Conservation (phyloP, 2,113 vertebrate genomes). For the Nothoprocta perdicaria region DNA sequence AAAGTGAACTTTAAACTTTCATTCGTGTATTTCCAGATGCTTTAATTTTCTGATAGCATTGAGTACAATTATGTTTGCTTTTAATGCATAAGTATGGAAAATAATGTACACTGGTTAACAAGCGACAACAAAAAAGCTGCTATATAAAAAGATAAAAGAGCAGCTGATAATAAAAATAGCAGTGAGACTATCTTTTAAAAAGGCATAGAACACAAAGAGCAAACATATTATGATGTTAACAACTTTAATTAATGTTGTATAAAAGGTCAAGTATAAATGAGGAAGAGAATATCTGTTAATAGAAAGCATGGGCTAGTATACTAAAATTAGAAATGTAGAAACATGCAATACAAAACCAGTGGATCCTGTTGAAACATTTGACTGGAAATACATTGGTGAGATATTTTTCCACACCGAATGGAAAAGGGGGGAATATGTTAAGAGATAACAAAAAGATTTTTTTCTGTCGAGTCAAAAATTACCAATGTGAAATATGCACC, state of each 20-base stretch:
- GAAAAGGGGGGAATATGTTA: not conserved
- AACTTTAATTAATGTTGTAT: slow-evolving; percentile 49
- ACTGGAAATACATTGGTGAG: not conserved
- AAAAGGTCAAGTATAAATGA: slow-evolving; percentile 41
- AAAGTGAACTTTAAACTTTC: slow-evolving; percentile 50
- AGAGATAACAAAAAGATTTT: not conserved
- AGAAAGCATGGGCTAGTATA: slow-evolving; percentile 10
- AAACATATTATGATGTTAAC: slow-evolving; percentile 53
- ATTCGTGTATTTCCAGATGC: slow-evolving; percentile 58
- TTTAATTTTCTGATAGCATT: slow-evolving; percentile 64
- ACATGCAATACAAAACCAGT: not conserved
- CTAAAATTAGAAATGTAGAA: slow-evolving; percentile 13
- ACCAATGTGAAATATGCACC: not conserved
- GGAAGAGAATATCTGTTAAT: slow-evolving; percentile 30
- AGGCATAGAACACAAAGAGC: not conserved
- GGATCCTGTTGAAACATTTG: not conserved
- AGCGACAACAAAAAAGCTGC: slow-evolving; percentile 27
- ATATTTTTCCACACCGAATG: not conserved
- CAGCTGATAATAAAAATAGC: slow-evolving; percentile 33
- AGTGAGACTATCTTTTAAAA: slow-evolving; percentile 22
- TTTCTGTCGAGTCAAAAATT: not conserved
- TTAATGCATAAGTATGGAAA: slow-evolving; percentile 46
- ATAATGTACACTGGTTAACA: slow-evolving; percentile 36
- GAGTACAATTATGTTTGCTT: slow-evolving; percentile 53
- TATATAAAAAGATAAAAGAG: slow-evolving; percentile 31